A percentile compares a stretch with the other conserved stretches of the same genome.
Evolutionary conservation across 2,113 vertebrate genomes (phyloP).

Genomic region (Osmerus eperlanus): DNA sequence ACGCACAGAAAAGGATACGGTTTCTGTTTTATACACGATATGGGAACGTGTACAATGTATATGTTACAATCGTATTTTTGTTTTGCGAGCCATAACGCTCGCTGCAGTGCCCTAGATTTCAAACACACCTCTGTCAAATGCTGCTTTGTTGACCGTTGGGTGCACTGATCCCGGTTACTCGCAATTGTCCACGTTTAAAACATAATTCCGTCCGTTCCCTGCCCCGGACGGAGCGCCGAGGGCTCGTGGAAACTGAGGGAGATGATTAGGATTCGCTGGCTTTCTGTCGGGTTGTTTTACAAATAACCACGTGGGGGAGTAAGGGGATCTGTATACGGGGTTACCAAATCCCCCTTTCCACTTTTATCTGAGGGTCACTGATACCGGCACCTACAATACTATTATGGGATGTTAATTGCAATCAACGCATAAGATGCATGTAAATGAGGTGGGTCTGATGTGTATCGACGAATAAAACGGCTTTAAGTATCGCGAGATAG

Average conservation of each 20-base stretch:
- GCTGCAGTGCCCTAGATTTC: conserved; percentile 14
- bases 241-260: conserved; percentile 53
- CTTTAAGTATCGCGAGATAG: conserved; percentile 41
- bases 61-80: conserved; percentile 51
- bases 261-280: conserved; percentile 58
- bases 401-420: conserved; percentile 41
- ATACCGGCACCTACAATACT: conserved; percentile 43
- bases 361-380: conserved; percentile 64
- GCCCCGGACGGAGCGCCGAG: conserved; percentile 38
- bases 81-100: conserved; percentile 28
- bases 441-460: conserved; percentile 15
- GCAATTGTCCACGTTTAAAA: conserved; percentile 40
- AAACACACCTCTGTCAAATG: conserved; percentile 30
- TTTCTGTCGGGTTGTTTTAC: conserved; percentile 76
- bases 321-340: conserved; percentile 64
- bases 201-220: conserved; percentile 29
- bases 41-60: conserved; percentile 50
- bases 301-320: conserved; percentile 84
- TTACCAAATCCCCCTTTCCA: conserved; percentile 28
- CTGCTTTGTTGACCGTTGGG: conserved; percentile 39
- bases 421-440: background rate
- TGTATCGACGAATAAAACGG: conserved; percentile 29
- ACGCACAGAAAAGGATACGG: conserved; percentile 47
- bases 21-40: conserved; percentile 51
- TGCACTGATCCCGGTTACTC: conserved; percentile 36